A percentile compares a stretch with the other conserved stretches of the same genome.
phyloP scores from a whole-genome alignment of 2,797 vertebrate species.

The Bryconaethiops microstoma region DNA sequence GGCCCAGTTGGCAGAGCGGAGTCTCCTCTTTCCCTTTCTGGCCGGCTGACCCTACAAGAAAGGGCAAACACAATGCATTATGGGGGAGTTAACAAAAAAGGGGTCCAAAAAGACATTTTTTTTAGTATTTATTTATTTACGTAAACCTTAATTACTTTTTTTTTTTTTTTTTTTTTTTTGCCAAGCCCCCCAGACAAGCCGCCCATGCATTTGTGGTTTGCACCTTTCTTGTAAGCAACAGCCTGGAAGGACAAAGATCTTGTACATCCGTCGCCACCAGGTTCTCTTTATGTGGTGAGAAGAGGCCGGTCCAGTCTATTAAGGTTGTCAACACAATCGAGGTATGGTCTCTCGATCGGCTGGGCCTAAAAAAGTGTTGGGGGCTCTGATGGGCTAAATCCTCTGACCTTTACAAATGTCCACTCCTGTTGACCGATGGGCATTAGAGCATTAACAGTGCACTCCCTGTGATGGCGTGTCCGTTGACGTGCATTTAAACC shows the following conservation, averaged over 20 bases:
- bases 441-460: constrained; percentile 9
- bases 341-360: not conserved
- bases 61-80: constrained; percentile 99
- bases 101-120: constrained; percentile 71
- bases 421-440: not conserved
- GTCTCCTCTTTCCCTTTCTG: constrained; percentile 98
- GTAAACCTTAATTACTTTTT: constrained; percentile 63
- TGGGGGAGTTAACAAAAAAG: constrained; percentile 95
- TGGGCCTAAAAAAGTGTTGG: not conserved
- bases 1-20: constrained; percentile 77
- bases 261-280: constrained; percentile 63
- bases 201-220: constrained; percentile 99
- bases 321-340: not conserved
- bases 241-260: constrained; percentile 84
- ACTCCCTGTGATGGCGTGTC: not conserved
- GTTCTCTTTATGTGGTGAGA: constrained; percentile 33
- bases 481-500: constrained; percentile 14
- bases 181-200: constrained; percentile 90
- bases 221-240: constrained; percentile 98
- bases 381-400: not conserved
- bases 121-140: constrained; percentile 61
- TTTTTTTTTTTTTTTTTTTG: constrained; percentile 73
- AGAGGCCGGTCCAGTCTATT: constrained; percentile 13
- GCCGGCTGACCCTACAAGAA: constrained; percentile 99
- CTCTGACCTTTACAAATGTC: constrained; percentile 28